These are phyloP conservation scores for Nudaria mundana DNA, from an alignment of 2,888 invertebrate genomes.

Conservation along the genomic window DNA sequence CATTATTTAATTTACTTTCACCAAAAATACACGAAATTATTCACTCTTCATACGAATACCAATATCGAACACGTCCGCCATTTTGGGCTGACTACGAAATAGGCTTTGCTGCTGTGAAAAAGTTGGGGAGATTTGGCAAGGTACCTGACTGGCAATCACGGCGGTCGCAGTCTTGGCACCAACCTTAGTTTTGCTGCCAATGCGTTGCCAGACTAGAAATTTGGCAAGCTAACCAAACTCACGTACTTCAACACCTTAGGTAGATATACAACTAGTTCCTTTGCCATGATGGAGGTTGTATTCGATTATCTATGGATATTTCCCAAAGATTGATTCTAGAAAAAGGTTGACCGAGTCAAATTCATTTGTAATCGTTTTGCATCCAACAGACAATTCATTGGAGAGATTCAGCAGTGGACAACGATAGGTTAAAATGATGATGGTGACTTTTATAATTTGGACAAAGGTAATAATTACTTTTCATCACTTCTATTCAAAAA, in stretches of 20 bases:
- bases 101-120: slow-evolving; percentile 31
- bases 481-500: no score
- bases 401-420: no score
- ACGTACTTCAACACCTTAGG: slow-evolving; percentile 50
- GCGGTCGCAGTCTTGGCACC: slow-evolving; percentile 44
- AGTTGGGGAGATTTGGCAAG: slow-evolving; percentile 44
- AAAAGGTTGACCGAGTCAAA: no score
- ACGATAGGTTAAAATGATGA: no score
- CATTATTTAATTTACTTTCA: slow-evolving; percentile 34
- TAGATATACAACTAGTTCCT: slow-evolving; percentile 50
- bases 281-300: slow-evolving; percentile 33
- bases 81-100: slow-evolving; percentile 35
- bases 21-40: slow-evolving; percentile 34
- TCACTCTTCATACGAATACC: slow-evolving; percentile 36
- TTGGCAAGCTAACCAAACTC: slow-evolving; percentile 59
- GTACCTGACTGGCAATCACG: slow-evolving; percentile 53
- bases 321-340: no score
- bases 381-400: no score
- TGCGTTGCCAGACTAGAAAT: slow-evolving; percentile 44
- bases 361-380: no score
- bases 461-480: no score
- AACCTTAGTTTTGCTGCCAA: slow-evolving; percentile 46
- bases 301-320: no score
- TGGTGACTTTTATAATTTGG: no score
- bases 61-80: slow-evolving; percentile 32